phyloP scores from a whole-genome alignment of 2,888 invertebrate species.

The Druceiella hillmani region DNA sequence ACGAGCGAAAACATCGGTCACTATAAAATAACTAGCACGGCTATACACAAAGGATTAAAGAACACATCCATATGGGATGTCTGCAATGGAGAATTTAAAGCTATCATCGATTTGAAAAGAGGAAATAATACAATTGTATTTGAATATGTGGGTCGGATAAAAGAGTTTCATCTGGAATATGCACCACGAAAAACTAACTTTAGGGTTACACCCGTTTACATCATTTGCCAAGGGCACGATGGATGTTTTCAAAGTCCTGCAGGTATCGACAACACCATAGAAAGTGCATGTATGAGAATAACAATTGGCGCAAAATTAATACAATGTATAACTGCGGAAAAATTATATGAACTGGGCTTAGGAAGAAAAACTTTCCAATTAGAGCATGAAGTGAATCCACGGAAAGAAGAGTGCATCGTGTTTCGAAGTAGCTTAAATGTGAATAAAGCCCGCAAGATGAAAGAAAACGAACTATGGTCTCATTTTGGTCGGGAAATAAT shows the following conservation, averaged over 20 bases:
- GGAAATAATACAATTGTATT: conserved; percentile 61
- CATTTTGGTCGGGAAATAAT: conserved; percentile 81
- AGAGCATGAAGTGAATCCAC: conserved; percentile 56
- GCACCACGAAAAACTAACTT: conserved; percentile 53
- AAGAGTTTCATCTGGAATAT: conserved; percentile 50
- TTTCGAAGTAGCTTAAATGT: conserved; percentile 69
- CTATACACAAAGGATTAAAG: conserved; percentile 38
- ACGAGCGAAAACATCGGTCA: conserved; percentile 41
- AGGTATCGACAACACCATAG: conserved; percentile 57
- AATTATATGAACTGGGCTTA: conserved; percentile 72
- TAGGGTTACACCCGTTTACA: conserved; percentile 73
- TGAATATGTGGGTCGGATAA: conserved; percentile 47
- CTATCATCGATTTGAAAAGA: conserved; percentile 55
- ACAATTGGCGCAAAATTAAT: conserved; percentile 71
- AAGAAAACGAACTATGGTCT: conserved; percentile 78
- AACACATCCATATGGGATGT: conserved; percentile 55
- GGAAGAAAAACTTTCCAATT: conserved; percentile 78
- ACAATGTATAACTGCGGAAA: conserved; percentile 84
- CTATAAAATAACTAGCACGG: conserved; percentile 40
- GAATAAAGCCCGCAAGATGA: conserved; percentile 64
- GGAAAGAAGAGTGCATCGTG: conserved; percentile 59
- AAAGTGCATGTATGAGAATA: conserved; percentile 72
- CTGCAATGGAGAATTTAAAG: conserved; percentile 63
- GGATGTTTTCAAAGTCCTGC: conserved; percentile 70
- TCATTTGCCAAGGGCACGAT: conserved; percentile 75